Percentiles rank a stretch among this genome's conserved stretches.
Conservation (phyloP, 2,888 invertebrate species). For the Oligia strigilis region DNA sequence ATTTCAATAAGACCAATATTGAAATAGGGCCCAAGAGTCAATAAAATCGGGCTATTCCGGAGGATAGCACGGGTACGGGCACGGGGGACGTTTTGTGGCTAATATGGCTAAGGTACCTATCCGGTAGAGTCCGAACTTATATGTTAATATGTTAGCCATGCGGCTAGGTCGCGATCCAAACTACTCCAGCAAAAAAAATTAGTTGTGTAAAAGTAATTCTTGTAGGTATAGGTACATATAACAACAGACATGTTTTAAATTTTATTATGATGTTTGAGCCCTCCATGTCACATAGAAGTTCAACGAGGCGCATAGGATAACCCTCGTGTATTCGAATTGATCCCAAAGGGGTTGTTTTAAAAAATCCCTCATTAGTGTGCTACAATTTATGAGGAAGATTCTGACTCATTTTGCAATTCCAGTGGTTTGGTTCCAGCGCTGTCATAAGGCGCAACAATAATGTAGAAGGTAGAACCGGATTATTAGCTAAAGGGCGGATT, state of each 20-base stretch:
- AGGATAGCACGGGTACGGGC: too few species aligned
- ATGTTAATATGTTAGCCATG: too few species aligned
- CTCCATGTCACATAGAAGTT: background rate
- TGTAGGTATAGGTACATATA: too few species aligned
- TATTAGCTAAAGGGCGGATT: background rate
- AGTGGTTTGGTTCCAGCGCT: background rate
- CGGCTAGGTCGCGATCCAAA: too few species aligned
- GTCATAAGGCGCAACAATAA: too few species aligned
- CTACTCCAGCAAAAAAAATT: too few species aligned
- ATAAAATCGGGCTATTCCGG: too few species aligned
- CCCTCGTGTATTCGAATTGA: slow-evolving; percentile 18
- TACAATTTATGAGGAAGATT: slow-evolving; percentile 17
- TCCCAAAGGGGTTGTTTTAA: slow-evolving; percentile 40
- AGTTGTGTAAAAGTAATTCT: too few species aligned
- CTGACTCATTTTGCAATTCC: slow-evolving; percentile 16
- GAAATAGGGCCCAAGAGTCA: background rate
- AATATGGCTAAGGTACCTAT: too few species aligned
- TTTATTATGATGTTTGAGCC: background rate
- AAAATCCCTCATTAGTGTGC: slow-evolving; percentile 21
- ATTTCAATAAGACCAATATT: too few species aligned
- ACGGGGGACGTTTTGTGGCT: too few species aligned
- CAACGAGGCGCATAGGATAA: background rate
- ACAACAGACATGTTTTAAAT: background rate
- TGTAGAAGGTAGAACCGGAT: background rate
- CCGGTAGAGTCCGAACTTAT: too few species aligned